Conservation (phyloP, 2,113 vertebrate species). For the Pelvicachromis taeniatus region DNA sequence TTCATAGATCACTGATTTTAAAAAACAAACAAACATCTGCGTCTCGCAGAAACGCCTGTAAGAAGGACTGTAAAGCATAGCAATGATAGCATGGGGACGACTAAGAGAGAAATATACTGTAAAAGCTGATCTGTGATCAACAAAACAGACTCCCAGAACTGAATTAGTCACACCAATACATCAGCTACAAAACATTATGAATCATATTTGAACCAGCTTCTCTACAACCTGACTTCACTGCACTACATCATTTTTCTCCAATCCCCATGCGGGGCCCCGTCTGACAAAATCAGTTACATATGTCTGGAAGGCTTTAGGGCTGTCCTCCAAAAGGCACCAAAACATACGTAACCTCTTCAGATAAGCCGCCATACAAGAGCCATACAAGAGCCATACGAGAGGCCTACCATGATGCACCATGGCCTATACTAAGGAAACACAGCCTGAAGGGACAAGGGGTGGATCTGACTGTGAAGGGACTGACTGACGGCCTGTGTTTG, state of each 20-base stretch:
- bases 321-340: conserved; percentile 34
- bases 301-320: conserved; percentile 50
- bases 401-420: not conserved
- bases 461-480: not conserved
- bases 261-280: conserved; percentile 17
- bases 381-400: conserved; percentile 29
- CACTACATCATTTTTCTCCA: not conserved
- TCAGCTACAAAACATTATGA: conserved; percentile 25
- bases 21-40: not conserved
- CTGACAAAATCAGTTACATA: conserved; percentile 64
- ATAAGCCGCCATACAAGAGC: conserved; percentile 39
- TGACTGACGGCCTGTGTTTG: not conserved
- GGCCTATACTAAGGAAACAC: not conserved
- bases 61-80: not conserved
- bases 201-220: not conserved
- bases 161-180: conserved; percentile 30
- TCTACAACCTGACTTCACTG: not conserved
- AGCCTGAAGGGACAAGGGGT: not conserved
- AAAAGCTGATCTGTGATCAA: conserved; percentile 19
- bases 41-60: not conserved
- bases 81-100: not conserved
- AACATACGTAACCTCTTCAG: conserved; percentile 32
- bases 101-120: not conserved
- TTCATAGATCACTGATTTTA: not conserved
- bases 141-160: not conserved